Conservation (phyloP, 2,797 vertebrate species). For the Momotus momota region DNA sequence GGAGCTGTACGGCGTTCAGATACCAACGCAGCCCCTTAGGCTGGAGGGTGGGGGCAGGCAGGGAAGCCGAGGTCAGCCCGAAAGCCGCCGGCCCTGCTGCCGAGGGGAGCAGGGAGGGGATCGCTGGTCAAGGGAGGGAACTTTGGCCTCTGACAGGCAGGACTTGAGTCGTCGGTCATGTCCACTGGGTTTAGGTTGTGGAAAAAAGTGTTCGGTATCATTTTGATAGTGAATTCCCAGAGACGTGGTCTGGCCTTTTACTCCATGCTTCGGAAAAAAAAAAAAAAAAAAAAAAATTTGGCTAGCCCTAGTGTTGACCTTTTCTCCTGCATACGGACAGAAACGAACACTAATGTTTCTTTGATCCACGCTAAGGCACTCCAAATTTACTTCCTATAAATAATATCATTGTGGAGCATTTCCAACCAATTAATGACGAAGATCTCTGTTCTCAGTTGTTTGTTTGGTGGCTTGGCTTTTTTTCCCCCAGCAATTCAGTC, state of each 20-base stretch:
- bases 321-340: neutral
- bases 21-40: too few species aligned
- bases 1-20: too few species aligned
- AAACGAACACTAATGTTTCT: neutral
- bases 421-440: neutral
- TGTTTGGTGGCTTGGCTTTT: neutral
- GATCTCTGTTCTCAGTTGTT: neutral
- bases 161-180: rapidly evolving
- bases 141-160: neutral
- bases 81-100: neutral
- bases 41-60: rapidly evolving
- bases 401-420: neutral
- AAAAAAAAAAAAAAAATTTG: neutral
- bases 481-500: neutral
- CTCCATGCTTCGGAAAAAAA: neutral
- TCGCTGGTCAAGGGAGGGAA: neutral
- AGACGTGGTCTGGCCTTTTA: rapidly evolving
- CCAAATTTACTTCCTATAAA: neutral
- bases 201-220: rapidly evolving
- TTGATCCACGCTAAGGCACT: neutral
- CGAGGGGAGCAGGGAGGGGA: rapidly evolving
- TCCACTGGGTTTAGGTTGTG: neutral
- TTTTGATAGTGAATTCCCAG: neutral
- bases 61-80: neutral
- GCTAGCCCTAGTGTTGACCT: neutral